Base-by-base conservation (phyloP, 2,113 vertebrate species). In the Lagenorhynchus albirostris region DNA sequence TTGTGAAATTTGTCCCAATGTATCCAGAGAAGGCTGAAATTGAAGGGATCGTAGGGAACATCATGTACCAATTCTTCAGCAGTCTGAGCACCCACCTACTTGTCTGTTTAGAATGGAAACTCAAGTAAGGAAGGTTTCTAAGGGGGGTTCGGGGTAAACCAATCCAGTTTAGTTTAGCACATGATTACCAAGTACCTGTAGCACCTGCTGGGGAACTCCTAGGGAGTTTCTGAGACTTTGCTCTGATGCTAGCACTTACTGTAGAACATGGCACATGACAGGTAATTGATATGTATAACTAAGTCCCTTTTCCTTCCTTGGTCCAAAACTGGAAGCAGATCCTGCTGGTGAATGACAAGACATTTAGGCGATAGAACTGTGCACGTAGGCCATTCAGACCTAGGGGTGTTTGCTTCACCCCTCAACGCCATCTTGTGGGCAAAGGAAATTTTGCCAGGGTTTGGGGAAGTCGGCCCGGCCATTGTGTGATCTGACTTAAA, bases 371-470 rank as follows among this genome's bases (percentile, higher is more conserved):
- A 2, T 53, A 26, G 26, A 65, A 29, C n/a, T 80, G 0, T 10
- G 12, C 38, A 29, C 8, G 0, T 21, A 31, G 13, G 65, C 76
- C 36, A n/a, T 11, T 10, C 76, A 82, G 63, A 23, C 38, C 68
- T 47, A 53, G 21, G 77, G 65, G 47, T 18, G 63, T 77, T 93
- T 13, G 79, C 31, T 58, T 97, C 76, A 84, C 82, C 23, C 41
- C 60, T 92, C 65, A 91, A 95, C 0, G 60, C 81, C 89, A 95
- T 96, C 94, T 96, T 95, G 81, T 94, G 95, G 76, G 70, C 76
- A 88, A 38, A 76, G 85, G 71, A 95, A 95, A 95, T 13, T 90
- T 85, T 83, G 63, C 84, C 93, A 94, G 81, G 31, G 31, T 65
- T 88, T 91, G 58, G 44, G 33, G 58, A 87, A 88, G 26, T 1